Conservation (phyloP, 2,888 invertebrate genomes). For the Melikaiella ostensackeni region DNA sequence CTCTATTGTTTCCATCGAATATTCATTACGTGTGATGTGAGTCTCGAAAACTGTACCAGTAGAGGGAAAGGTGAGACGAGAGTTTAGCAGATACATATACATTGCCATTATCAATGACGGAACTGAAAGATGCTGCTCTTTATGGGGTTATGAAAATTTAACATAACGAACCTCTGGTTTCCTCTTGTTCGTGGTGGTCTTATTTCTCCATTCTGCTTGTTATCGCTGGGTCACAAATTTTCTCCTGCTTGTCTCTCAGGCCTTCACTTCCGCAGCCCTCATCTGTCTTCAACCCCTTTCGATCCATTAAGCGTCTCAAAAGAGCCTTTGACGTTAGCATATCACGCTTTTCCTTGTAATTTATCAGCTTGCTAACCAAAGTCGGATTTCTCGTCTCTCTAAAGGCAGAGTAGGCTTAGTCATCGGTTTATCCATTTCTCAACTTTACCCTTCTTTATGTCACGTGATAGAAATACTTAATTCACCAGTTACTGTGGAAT, state of each 20-base stretch:
- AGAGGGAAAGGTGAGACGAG: not conserved
- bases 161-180: conserved; percentile 61
- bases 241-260: conserved; percentile 7
- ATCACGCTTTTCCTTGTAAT: conserved; percentile 51
- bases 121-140: conserved; percentile 64
- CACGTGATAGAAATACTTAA: not conserved
- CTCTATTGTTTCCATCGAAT: not conserved
- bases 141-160: conserved; percentile 69
- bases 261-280: conserved; percentile 18
- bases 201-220: conserved; percentile 43
- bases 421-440: conserved; percentile 19
- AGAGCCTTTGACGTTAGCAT: conserved; percentile 55
- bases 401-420: conserved; percentile 43
- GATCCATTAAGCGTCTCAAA: conserved; percentile 55
- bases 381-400: conserved; percentile 43
- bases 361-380: conserved; percentile 57
- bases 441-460: not conserved
- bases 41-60: not conserved
- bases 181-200: conserved; percentile 51
- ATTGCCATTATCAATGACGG: conserved; percentile 67
- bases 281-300: conserved; percentile 43
- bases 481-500: not conserved
- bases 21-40: conserved; percentile 3
- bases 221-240: not conserved
- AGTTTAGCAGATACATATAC: conserved; percentile 59